Percentiles rank a stretch among this genome's conserved stretches.
Evolutionary conservation across 2,888 invertebrate species (phyloP).

Genomic region (Scrobipalpa atriplicella): DNA sequence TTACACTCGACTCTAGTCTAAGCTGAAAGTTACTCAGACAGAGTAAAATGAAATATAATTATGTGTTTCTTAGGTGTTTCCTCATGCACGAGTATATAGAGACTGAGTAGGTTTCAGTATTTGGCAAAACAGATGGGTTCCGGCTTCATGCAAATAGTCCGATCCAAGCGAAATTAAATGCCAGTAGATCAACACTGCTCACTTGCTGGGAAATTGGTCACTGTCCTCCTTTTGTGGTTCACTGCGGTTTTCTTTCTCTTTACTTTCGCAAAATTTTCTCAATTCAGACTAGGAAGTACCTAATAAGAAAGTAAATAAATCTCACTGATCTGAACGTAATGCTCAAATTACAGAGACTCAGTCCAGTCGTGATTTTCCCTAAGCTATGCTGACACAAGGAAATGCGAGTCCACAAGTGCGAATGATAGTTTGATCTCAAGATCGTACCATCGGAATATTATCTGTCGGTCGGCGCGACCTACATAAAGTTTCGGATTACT

Average conservation of each 20-base stretch:
- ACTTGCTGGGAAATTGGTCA: slow-evolving; percentile 8
- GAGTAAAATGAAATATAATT: too few relatives aligned
- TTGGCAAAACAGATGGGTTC: background rate
- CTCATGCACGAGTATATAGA: too few relatives aligned
- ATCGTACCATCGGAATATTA: slow-evolving; percentile 23
- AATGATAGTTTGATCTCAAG: slow-evolving; percentile 47
- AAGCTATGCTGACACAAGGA: slow-evolving; percentile 34
- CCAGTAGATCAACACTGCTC: slow-evolving; percentile 9
- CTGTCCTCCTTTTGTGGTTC: slow-evolving; percentile 1
- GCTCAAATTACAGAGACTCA: background rate
- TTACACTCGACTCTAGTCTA: too few relatives aligned
- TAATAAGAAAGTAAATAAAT: background rate
- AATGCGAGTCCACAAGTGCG: slow-evolving; percentile 50
- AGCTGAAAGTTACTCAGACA: too few relatives aligned
- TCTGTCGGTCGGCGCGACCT: slow-evolving; percentile 50
- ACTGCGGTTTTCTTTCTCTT: background rate
- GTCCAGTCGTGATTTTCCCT: slow-evolving; percentile 40
- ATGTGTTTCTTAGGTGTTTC: too few relatives aligned
- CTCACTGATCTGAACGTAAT: slow-evolving; percentile 7
- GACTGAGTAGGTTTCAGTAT: background rate
- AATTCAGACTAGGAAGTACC: background rate
- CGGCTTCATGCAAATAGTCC: slow-evolving; percentile 6
- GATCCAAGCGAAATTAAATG: slow-evolving; percentile 16
- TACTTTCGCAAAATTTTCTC: background rate
- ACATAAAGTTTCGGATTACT: slow-evolving; percentile 58